Conservation (phyloP, 1,140 invertebrate genomes). For the Drosophila pectinifera region DNA sequence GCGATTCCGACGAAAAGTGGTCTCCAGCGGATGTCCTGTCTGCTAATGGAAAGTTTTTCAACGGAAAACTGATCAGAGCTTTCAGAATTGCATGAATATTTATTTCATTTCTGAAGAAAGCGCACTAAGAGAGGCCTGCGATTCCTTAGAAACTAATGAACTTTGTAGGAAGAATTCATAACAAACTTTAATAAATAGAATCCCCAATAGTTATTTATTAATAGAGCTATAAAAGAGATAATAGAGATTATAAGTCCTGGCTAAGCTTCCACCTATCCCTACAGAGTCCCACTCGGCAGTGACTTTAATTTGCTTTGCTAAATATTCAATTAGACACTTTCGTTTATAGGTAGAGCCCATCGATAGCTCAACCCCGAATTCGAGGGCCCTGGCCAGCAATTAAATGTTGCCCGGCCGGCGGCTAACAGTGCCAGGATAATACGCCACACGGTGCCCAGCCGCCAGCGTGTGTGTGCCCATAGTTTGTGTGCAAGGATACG, state of each 20-base stretch:
- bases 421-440: constrained; percentile 23
- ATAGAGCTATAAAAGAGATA: no score
- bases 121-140: no score
- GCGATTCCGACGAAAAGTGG: constrained; percentile 6
- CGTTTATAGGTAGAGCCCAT: constrained; percentile 2
- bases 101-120: not conserved
- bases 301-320: constrained; percentile 49
- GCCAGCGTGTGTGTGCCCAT: constrained; percentile 1
- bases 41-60: constrained; percentile 30
- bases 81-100: constrained; percentile 12
- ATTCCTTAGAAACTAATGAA: not conserved
- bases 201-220: no score
- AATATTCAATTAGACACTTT: constrained; percentile 69
- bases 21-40: constrained; percentile 5
- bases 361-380: constrained; percentile 3
- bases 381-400: constrained; percentile 50
- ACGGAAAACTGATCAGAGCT: not conserved
- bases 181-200: no score
- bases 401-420: constrained; percentile 48
- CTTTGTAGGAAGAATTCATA: no score
- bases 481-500: constrained; percentile 35
- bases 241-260: no score
- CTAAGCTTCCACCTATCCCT: no score
- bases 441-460: not conserved
- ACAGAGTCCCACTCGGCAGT: not conserved